Evolutionary conservation across 2,113 vertebrate genomes (phyloP).

Genomic region (Triplophysa siluroides): DNA sequence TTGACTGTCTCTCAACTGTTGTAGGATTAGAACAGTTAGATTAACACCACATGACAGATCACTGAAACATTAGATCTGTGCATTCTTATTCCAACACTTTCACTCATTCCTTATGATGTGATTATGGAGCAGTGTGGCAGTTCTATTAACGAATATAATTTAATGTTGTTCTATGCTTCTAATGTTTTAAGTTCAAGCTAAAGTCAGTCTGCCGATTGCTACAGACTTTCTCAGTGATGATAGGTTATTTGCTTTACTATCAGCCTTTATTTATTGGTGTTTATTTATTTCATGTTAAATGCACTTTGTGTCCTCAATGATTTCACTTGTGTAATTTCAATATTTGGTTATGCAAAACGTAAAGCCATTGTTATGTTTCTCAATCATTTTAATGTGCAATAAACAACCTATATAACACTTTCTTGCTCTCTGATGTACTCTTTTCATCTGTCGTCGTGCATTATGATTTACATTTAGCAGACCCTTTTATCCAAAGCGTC

Average conservation of each 20-base stretch:
- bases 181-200: background rate
- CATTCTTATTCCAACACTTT: background rate
- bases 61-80: background rate
- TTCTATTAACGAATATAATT: background rate
- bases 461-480: no score
- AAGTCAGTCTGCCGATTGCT: background rate
- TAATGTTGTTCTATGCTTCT: background rate
- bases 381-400: conserved; percentile 66
- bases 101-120: background rate
- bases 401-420: conserved; percentile 51
- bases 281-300: conserved; percentile 59
- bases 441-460: no score
- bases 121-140: background rate
- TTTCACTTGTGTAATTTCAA: conserved; percentile 53
- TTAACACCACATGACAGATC: conserved; percentile 10
- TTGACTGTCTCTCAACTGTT: background rate
- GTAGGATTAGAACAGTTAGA: background rate
- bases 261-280: conserved; percentile 36
- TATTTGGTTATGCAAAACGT: conserved; percentile 62
- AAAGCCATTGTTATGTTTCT: conserved; percentile 50
- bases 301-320: conserved; percentile 45
- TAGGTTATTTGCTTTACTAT: background rate
- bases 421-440: background rate
- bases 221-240: background rate
- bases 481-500: no score